Base-by-base conservation (phyloP, 2,113 vertebrate species). In the Spilogale gracilis region DNA sequence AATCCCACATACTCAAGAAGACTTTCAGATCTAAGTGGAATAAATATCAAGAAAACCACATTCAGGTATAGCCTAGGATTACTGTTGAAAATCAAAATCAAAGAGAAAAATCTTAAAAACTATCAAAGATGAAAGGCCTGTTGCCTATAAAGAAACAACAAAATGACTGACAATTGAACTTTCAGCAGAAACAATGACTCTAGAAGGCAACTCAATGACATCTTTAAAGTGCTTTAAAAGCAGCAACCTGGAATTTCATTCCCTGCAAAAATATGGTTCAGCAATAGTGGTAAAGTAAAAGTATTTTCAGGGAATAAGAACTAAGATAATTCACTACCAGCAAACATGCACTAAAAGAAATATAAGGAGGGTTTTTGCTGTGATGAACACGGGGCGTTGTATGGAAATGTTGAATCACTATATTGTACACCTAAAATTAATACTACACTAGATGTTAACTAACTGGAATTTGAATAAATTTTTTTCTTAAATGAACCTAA, bases 51-150 rank as follows among this genome's bases (percentile, higher is more conserved):
- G 54, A 43, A 43, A 86, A 79, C 30, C 20, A 73, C 48, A 63
- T 74, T 12, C 3, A 50, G 32, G 2, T 80, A 50, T 52, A 74
- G 12, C 83, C 21, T 38, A 50, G 0, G 13, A 89, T 3, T 7
- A 61, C 8, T 45, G 2, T 32, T 30, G 17, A 89, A 92, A 81
- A 63, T 58, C 6, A 87, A 78, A 95, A 87, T 74, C 12, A 87
- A 83, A 91, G 11, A 95, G 54, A 91, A 79, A 58, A 58, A 84
- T 50, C 43, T 76, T 91, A 63, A 83, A 76, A 92, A 13, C 30
- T 13, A 50, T 11, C 38, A 27, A 86, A 67, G 25, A n/a, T 82
- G 32, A 88, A 91, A 94, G 38, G 78, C 25, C 4, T 20, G 9
- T 32, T 92, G 2, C 30, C 23, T 88, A 63, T 48, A 71, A 76